phyloP scores from a whole-genome alignment of 2,888 invertebrate species.

The Ectemnius lituratus region DNA sequence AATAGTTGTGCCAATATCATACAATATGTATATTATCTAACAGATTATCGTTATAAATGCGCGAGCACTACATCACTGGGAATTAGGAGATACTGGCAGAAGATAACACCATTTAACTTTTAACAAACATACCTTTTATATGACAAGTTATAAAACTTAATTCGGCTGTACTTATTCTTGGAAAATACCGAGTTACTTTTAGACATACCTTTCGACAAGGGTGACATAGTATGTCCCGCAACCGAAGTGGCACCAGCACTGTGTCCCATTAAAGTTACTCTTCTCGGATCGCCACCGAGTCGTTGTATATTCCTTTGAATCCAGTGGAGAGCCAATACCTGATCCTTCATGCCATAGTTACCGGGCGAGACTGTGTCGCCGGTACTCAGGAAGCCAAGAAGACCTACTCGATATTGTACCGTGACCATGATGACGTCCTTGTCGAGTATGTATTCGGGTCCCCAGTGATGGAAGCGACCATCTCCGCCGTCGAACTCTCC shows the following conservation, averaged over 20 bases:
- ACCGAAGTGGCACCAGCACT: constrained; percentile 87
- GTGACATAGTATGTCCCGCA: constrained; percentile 80
- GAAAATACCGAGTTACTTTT: background rate
- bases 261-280: constrained; percentile 75
- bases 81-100: too few species aligned
- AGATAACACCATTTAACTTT: too few species aligned
- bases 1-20: too few species aligned
- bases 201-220: background rate
- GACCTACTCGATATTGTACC: constrained; percentile 55
- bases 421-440: constrained; percentile 51
- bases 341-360: constrained; percentile 63
- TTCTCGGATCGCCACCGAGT: constrained; percentile 55
- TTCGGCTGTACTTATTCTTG: background rate
- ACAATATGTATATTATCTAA: too few species aligned
- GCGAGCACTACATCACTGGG: too few species aligned
- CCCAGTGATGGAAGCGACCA: constrained; percentile 36
- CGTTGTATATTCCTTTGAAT: constrained; percentile 46
- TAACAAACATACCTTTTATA: background rate
- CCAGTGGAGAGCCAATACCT: constrained; percentile 55
- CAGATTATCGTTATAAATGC: too few species aligned
- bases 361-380: constrained; percentile 56
- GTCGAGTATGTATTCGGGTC: constrained; percentile 53
- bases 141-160: background rate
- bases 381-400: constrained; percentile 51
- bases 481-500: constrained; percentile 57